Conservation (phyloP, 2,797 vertebrate genomes). For the Leptodactylus fallax region DNA sequence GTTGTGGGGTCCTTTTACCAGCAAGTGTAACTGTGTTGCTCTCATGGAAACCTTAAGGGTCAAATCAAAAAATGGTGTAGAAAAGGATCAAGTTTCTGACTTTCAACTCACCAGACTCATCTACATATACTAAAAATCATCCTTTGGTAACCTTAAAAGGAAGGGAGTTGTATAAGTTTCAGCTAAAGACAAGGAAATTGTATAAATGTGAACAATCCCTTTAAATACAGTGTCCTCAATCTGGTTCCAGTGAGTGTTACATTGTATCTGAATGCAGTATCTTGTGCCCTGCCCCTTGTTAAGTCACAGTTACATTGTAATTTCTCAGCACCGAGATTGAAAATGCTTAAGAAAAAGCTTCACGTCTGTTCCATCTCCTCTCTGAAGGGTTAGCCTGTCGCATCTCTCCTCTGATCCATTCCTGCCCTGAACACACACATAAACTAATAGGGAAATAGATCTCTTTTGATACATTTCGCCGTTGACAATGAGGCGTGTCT, state of each 20-base stretch:
- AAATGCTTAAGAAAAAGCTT: slow-evolving; percentile 37
- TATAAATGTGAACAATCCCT: background rate
- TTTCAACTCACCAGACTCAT: too few relatives aligned
- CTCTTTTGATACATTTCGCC: slow-evolving; percentile 47
- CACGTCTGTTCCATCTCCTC: slow-evolving; percentile 37
- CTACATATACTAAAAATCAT: too few relatives aligned
- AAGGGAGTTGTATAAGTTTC: too few relatives aligned
- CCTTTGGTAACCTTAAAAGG: too few relatives aligned
- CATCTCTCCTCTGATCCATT: slow-evolving; percentile 28
- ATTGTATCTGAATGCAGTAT: background rate
- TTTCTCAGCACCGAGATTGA: background rate
- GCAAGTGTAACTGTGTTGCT: too few relatives aligned
- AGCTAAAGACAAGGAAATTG: too few relatives aligned
- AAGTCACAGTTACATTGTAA: background rate
- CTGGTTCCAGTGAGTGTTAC: background rate
- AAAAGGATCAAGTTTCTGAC: too few relatives aligned
- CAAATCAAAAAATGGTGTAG: too few relatives aligned
- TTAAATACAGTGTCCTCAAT: background rate
- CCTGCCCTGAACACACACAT: slow-evolving; percentile 49
- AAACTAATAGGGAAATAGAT: slow-evolving; percentile 57
- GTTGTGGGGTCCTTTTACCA: too few relatives aligned
- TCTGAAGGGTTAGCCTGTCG: slow-evolving; percentile 35
- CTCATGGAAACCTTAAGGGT: too few relatives aligned
- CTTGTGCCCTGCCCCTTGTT: background rate
- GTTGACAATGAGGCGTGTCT: slow-evolving; percentile 37